Evolutionary conservation across 2,113 vertebrate species (phyloP).

Genomic region (Lepus europaeus): DNA sequence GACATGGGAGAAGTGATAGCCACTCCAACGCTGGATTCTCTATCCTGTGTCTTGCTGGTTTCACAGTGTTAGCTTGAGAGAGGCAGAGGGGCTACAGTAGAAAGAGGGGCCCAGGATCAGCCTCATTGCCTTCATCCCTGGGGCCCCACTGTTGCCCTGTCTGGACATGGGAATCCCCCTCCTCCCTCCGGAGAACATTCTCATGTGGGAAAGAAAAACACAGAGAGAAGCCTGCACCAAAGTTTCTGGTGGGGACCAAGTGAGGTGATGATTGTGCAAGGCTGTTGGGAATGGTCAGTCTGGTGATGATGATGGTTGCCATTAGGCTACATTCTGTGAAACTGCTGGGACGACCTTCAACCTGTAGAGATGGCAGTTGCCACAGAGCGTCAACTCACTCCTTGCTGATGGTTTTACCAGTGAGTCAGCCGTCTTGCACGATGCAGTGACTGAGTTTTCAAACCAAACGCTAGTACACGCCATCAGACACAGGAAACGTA

Average conservation of each 20-base stretch:
- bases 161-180: no score
- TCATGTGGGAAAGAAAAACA: background rate
- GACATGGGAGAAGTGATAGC: no score
- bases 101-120: no score
- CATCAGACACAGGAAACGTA: no score
- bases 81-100: background rate
- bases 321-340: background rate
- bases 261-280: background rate
- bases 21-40: no score
- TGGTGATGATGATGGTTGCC: background rate
- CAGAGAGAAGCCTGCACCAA: background rate
- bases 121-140: background rate
- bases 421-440: no score
- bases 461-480: fast-evolving
- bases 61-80: no score
- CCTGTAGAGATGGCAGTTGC: background rate
- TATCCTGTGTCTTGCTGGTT: no score
- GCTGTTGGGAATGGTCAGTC: background rate
- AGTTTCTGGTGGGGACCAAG: background rate
- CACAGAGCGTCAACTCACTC: background rate
- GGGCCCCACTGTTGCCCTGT: background rate
- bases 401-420: background rate
- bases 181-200: background rate
- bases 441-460: background rate
- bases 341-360: background rate